A percentile compares a stretch with the other conserved stretches of the same genome.
These are phyloP conservation scores for Agriotes lineatus DNA, from an alignment of 2,888 invertebrate genomes.

Conservation along the genomic window DNA sequence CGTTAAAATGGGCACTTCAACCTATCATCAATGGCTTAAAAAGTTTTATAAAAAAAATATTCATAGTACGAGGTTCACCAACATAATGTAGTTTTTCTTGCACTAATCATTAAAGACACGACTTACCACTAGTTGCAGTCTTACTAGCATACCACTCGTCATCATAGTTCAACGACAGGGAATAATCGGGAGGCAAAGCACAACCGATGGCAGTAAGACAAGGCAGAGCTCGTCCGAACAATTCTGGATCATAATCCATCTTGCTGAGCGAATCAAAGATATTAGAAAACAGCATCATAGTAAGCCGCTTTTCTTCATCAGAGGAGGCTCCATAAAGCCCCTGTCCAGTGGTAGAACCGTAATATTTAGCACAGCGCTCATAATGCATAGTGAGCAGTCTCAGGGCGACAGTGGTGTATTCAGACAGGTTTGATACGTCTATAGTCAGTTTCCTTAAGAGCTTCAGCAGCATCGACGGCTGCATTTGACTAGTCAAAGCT, in stretches of 20 bases:
- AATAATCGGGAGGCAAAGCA: constrained; percentile 98
- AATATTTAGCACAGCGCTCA: constrained; percentile 99
- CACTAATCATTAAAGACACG: too few species aligned
- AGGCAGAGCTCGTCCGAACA: constrained; percentile 98
- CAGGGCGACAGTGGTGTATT: constrained; percentile 97
- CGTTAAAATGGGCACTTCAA: too few species aligned
- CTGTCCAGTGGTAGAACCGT: constrained; percentile 90
- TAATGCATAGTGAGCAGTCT: constrained; percentile 97
- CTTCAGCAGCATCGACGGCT: constrained; percentile 96
- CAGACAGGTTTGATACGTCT: constrained; percentile 95
- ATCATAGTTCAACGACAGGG: constrained; percentile 89
- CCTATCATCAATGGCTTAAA: too few species aligned
- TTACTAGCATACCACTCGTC: constrained; percentile 90
- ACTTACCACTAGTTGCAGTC: constrained; percentile 68
- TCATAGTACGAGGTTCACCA: too few species aligned
- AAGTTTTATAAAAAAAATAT: too few species aligned
- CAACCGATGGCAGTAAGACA: constrained; percentile 98
- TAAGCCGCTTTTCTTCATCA: constrained; percentile 97
- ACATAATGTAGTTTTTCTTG: too few species aligned
- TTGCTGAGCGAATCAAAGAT: constrained; percentile 99
- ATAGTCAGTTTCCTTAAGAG: constrained; percentile 95
- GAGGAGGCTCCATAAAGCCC: constrained; percentile 92
- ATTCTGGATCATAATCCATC: constrained; percentile 99
- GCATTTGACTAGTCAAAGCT: constrained; percentile 96
- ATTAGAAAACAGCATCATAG: constrained; percentile 99